A percentile compares a stretch with the other conserved stretches of the same genome.
Conservation (phyloP, 2,113 vertebrate genomes). For the Saguinus midas region DNA sequence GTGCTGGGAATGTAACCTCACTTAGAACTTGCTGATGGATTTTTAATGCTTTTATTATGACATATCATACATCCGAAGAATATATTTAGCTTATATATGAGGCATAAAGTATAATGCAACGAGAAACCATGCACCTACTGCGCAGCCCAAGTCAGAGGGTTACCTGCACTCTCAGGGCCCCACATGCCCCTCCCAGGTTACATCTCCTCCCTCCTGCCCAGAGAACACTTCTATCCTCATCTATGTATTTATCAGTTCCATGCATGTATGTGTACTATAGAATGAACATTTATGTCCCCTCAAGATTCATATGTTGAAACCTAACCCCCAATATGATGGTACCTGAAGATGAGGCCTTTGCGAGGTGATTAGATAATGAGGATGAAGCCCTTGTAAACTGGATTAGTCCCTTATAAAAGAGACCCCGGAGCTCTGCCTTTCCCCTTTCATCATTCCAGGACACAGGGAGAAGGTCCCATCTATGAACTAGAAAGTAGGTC, state of each 20-base stretch:
- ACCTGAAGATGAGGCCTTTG: neutral
- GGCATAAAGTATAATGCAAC: neutral
- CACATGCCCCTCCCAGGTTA: neutral
- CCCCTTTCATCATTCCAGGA: neutral
- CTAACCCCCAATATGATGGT: neutral
- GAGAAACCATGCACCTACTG: neutral
- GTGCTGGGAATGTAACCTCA: neutral
- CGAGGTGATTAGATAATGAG: neutral
- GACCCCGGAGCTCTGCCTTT: neutral
- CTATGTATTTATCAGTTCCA: neutral
- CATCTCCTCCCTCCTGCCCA: neutral
- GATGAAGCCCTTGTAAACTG: neutral
- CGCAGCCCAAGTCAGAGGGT: neutral
- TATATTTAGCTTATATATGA: neutral
- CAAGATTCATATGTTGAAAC: neutral
- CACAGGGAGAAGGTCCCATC: neutral
- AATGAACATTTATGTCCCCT: neutral
- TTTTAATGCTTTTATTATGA: conserved; percentile 1
- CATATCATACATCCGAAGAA: neutral
- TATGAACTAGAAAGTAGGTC: neutral
- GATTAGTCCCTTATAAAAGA: neutral
- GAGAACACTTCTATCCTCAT: neutral
- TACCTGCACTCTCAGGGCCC: neutral
- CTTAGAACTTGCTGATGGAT: neutral
- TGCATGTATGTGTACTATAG: neutral